These are phyloP conservation scores for Tridacna gigas DNA, from an alignment of 2,888 invertebrate species.

Conservation along the genomic window DNA sequence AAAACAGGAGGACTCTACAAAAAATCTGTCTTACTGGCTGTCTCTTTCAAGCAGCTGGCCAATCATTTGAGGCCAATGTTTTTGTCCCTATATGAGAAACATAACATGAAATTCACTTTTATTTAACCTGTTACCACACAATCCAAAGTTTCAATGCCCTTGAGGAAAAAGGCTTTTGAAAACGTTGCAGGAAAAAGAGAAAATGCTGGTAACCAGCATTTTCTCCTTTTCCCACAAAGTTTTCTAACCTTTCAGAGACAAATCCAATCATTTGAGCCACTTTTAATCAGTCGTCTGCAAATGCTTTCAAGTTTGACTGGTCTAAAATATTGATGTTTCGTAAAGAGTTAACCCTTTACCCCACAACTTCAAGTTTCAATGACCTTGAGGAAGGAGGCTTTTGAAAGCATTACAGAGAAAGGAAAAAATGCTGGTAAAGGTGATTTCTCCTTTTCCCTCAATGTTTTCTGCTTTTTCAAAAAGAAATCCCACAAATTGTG, in stretches of 20 bases:
- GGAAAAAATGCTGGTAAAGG: neutral
- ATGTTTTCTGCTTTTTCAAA: too few relatives aligned
- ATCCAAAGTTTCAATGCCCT: too few relatives aligned
- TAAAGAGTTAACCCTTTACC: neutral
- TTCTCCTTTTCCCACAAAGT: neutral
- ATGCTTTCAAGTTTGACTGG: neutral
- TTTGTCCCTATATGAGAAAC: too few relatives aligned
- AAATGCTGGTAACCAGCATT: neutral
- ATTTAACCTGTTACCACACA: too few relatives aligned
- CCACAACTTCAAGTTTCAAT: neutral
- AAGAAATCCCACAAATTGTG: too few relatives aligned
- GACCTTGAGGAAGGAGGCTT: too few relatives aligned
- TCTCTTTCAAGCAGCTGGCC: too few relatives aligned
- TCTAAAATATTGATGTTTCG: neutral
- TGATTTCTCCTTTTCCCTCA: too few relatives aligned
- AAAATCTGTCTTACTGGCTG: too few relatives aligned
- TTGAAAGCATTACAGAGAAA: neutral
- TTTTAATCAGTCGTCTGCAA: neutral
- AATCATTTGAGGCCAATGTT: too few relatives aligned
- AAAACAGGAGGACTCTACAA: too few relatives aligned
- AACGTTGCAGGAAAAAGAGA: neutral
- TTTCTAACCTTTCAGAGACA: neutral
- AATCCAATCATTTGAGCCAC: neutral
- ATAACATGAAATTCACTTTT: too few relatives aligned
- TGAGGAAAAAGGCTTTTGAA: neutral